Evolutionary conservation across 2,113 vertebrate species (phyloP).

Genomic region (Colius striatus): DNA sequence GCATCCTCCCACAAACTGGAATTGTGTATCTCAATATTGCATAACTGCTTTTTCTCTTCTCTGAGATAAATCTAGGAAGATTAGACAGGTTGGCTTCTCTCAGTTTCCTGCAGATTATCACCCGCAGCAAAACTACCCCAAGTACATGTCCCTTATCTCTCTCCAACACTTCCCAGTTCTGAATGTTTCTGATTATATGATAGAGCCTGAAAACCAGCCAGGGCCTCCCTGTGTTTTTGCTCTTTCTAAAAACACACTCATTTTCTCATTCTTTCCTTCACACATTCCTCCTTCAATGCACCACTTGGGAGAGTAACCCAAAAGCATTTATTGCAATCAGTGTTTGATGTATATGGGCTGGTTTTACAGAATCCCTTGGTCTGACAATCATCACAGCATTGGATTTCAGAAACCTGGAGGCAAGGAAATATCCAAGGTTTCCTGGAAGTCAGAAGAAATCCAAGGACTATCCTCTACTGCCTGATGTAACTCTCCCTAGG

Average conservation of each 20-base stretch:
- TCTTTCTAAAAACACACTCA: background rate
- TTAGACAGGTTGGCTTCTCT: background rate
- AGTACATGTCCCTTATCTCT: background rate
- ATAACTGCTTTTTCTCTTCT: background rate
- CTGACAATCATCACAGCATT: background rate
- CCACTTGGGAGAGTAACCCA: background rate
- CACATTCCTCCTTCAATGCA: background rate
- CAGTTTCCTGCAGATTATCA: background rate
- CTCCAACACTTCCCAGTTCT: background rate
- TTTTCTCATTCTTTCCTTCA: slow-evolving; percentile 19
- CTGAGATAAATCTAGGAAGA: slow-evolving; percentile 40
- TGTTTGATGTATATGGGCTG: background rate
- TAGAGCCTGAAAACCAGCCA: slow-evolving; percentile 11
- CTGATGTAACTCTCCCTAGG: background rate
- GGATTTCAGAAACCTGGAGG: background rate
- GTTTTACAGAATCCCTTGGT: background rate
- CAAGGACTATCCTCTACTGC: background rate
- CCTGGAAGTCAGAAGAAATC: background rate
- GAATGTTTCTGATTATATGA: slow-evolving; percentile 40
- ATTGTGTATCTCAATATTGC: background rate
- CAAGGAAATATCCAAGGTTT: background rate
- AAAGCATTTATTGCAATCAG: background rate
- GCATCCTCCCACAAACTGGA: background rate
- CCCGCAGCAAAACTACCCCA: background rate
- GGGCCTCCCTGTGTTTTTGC: background rate